Base-by-base conservation (phyloP, 2,113 vertebrate genomes). In the Macrotis lagotis region DNA sequence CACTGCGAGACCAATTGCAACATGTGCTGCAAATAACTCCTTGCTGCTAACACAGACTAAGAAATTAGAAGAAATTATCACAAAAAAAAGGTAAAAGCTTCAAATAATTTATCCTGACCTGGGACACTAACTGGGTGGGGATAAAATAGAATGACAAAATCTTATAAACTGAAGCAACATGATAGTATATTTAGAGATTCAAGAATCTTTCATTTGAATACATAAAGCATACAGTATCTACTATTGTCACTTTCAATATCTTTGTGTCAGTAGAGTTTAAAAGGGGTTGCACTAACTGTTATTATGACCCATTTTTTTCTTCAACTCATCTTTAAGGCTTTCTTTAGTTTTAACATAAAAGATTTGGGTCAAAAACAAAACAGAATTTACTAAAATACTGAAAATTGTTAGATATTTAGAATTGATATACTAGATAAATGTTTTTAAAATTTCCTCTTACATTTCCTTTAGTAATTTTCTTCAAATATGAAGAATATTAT, bases 271-370 rank as follows among this genome's bases (percentile, higher is more conserved):
- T 48, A 96, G 91, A 74, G 93, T 53, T 94, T 96, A 31, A 59
- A 59, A 59, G 26, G 93, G 52, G 51, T 74, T 94, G 51, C 89
- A 19, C 53, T 51, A 89, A 93, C 91, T 90, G 50, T 95, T 91
- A 96, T 89, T 95, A 95, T 96, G 96, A 97, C 92, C 95, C 91
- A 96, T 50, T 97, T 97, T 95, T 90, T 74, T 44, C 74, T 95
- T 95, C 93, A 95, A 94, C 50, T 94, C 92, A 93, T 48, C 11
- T 89, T 94, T 93, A 95, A 96, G 89, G 48, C 48, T 95, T 91
- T 94, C 88, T 96, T 95, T 97, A 97, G 95, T 96, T 97, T 97
- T 97, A 96, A 90, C 51, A 94, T 90, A 95, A 91, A 94, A 95
- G 95, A 97, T 96, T 94, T 97, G 94, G 96, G 95, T 96, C 95